phyloP scores from a whole-genome alignment of 1,140 invertebrate species.

The Monomorium pharaonis region DNA sequence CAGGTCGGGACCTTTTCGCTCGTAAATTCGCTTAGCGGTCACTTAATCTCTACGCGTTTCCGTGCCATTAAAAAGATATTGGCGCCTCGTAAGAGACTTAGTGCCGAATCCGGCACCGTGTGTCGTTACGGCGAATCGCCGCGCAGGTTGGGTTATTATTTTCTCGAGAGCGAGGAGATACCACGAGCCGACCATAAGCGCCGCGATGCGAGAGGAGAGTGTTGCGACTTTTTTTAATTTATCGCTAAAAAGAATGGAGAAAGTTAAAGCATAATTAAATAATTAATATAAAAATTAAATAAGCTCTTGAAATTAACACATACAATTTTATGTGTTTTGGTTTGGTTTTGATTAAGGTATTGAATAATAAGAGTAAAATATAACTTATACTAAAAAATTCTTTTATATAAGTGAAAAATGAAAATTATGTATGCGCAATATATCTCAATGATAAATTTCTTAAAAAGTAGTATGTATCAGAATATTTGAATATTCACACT shows the following conservation, averaged over 20 bases:
- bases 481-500: not conserved
- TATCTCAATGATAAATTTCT: not conserved
- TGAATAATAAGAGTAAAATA: not conserved
- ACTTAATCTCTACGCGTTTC: slow-evolving; percentile 31
- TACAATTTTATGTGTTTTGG: too few species aligned
- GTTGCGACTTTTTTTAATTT: not conserved
- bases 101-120: not conserved
- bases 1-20: slow-evolving; percentile 40
- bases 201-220: not conserved
- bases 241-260: not conserved
- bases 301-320: too few species aligned
- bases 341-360: too few species aligned
- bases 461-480: not conserved
- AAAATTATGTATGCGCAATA: not conserved
- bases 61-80: slow-evolving; percentile 24
- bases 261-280: not conserved
- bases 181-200: not conserved
- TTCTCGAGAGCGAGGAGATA: not conserved
- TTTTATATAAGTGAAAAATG: not conserved
- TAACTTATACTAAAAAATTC: not conserved
- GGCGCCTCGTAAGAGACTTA: slow-evolving; percentile 21
- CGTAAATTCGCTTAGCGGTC: slow-evolving; percentile 44
- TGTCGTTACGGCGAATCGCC: not conserved
- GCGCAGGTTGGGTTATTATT: not conserved
- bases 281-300: too few species aligned